A percentile compares a stretch with the other conserved stretches of the same genome.
Evolutionary conservation across 2,113 vertebrate species (phyloP).

Genomic region (Salminus brasiliensis): DNA sequence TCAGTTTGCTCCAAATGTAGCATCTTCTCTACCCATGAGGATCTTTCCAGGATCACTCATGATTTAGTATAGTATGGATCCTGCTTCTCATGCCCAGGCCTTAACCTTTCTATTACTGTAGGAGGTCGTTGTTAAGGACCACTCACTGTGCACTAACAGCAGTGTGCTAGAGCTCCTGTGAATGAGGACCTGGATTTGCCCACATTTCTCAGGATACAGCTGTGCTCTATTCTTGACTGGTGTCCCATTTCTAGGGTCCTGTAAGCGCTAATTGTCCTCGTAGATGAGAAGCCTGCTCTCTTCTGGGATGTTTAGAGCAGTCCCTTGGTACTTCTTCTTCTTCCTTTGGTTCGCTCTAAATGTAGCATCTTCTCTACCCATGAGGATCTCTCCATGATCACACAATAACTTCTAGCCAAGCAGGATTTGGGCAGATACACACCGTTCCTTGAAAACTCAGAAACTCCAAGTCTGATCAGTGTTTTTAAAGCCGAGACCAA

Average conservation of each 20-base stretch:
- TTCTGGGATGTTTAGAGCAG: background rate
- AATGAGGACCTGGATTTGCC: slow-evolving; percentile 28
- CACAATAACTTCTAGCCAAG: background rate
- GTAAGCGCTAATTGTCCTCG: slow-evolving; percentile 14
- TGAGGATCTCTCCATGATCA: background rate
- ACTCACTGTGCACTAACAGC: background rate
- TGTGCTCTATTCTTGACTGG: slow-evolving; percentile 12
- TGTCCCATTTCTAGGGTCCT: slow-evolving; percentile 45
- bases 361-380: no score
- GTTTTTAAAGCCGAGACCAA: no score
- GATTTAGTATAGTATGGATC: background rate
- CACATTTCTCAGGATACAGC: background rate
- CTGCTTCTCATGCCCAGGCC: background rate
- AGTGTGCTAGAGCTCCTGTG: background rate
- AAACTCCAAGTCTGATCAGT: no score
- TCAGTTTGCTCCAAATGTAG: background rate
- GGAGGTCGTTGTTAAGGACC: background rate
- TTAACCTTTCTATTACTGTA: background rate
- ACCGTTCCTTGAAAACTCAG: background rate
- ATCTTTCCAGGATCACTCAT: background rate
- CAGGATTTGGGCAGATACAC: background rate
- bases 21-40: background rate
- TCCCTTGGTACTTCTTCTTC: background rate
- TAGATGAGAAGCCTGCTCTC: background rate
- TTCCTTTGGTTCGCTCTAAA: background rate